Evolutionary conservation across 1,140 invertebrate species (phyloP).

Genomic region (Contarinia nasturtii): DNA sequence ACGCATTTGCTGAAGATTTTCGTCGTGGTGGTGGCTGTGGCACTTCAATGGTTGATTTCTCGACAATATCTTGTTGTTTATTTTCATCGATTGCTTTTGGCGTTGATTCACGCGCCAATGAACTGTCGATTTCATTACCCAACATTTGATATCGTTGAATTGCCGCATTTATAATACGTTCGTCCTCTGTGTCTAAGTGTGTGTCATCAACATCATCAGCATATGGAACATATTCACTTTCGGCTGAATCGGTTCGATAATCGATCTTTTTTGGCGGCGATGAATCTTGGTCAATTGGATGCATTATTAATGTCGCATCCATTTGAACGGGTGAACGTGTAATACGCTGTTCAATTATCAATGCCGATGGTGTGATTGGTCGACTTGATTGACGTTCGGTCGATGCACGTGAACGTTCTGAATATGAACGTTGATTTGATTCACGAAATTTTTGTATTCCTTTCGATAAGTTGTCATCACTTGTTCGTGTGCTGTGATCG

Average conservation of each 20-base stretch:
- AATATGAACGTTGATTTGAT: constrained; percentile 30
- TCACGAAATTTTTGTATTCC: constrained; percentile 25
- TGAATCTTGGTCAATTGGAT: constrained; percentile 19
- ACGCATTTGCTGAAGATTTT: constrained; percentile 8
- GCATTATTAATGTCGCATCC: constrained; percentile 32
- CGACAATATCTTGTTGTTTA: background rate
- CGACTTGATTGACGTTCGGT: constrained; percentile 29
- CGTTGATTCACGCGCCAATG: too few relatives aligned
- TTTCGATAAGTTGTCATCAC: constrained; percentile 16
- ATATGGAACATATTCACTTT: background rate
- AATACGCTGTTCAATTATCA: constrained; percentile 32
- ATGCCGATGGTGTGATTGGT: constrained; percentile 33
- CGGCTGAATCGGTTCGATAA: background rate
- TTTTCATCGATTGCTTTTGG: background rate
- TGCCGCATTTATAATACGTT: constrained; percentile 1
- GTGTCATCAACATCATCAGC: background rate
- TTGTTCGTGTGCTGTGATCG: constrained; percentile 13
- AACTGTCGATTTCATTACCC: constrained; percentile 3
- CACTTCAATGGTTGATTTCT: constrained; percentile 7
- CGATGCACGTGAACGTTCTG: constrained; percentile 29
- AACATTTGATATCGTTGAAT: background rate
- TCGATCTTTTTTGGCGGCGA: background rate
- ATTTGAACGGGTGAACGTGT: constrained; percentile 23
- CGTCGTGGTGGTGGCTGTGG: constrained; percentile 7
- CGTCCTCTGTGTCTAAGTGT: background rate